Conservation (phyloP, 2,888 invertebrate species). For the Leucania comma region DNA sequence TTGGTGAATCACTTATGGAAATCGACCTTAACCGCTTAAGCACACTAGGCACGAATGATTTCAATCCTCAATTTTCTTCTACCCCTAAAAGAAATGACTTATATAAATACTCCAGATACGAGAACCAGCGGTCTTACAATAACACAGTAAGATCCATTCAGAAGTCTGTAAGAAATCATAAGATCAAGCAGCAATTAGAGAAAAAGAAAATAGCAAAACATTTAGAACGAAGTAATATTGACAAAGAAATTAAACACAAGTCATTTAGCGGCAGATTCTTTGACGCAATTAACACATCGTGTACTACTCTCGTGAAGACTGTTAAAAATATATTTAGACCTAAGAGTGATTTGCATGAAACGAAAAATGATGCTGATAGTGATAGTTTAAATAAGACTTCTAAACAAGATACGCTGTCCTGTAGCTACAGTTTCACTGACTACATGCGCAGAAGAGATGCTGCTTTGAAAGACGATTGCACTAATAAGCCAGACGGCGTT, state of each 20-base stretch:
- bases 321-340: constrained; percentile 79
- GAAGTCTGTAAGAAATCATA: constrained; percentile 16
- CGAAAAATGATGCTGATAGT: constrained; percentile 24
- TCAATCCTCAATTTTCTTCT: constrained; percentile 75
- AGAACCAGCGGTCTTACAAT: constrained; percentile 28
- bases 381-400: constrained; percentile 22
- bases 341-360: constrained; percentile 52
- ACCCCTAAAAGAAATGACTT: constrained; percentile 73
- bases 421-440: constrained; percentile 80
- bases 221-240: constrained; percentile 35
- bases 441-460: constrained; percentile 81
- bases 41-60: constrained; percentile 60
- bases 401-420: constrained; percentile 46
- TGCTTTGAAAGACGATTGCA: constrained; percentile 54
- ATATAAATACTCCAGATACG: constrained; percentile 7
- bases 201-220: constrained; percentile 31
- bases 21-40: constrained; percentile 9
- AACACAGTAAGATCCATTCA: constrained; percentile 17
- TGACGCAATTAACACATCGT: constrained; percentile 81
- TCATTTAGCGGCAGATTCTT: constrained; percentile 77
- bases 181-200: constrained; percentile 25
- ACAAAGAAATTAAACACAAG: constrained; percentile 66
- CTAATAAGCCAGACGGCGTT: constrained; percentile 22
- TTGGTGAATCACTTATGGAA: constrained; percentile 12
- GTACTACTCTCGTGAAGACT: constrained; percentile 79